These are phyloP conservation scores for Atractosteus spatula DNA, from an alignment of 2,113 vertebrate genomes.

Conservation along the genomic window DNA sequence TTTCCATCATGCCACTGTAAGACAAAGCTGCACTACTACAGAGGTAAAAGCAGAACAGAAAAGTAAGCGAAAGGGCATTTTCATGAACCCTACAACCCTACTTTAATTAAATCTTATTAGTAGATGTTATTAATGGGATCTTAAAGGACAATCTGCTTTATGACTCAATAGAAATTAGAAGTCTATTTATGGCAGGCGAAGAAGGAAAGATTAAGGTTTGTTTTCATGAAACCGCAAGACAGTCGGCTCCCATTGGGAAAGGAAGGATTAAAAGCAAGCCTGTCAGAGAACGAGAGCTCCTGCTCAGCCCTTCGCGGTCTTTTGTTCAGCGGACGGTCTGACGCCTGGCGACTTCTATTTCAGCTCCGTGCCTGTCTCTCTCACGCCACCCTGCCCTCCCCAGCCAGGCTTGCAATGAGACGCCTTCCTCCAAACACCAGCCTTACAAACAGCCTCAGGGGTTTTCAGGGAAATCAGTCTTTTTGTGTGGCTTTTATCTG, in stretches of 20 bases:
- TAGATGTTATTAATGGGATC: background rate
- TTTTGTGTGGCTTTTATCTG: constrained; percentile 37
- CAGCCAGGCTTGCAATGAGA: background rate
- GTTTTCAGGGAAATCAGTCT: constrained; percentile 4
- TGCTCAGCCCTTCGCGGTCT: background rate
- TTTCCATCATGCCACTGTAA: too few relatives aligned
- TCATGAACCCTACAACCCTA: background rate
- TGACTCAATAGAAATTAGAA: background rate
- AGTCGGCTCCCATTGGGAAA: background rate
- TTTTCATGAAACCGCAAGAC: background rate
- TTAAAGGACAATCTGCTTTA: background rate
- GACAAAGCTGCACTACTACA: too few relatives aligned
- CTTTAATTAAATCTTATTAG: background rate
- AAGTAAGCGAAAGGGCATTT: too few relatives aligned
- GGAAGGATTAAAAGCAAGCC: background rate
- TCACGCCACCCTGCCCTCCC: constrained; percentile 1
- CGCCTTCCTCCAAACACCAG: constrained; percentile 5
- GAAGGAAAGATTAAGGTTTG: background rate
- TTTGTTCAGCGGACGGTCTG: background rate
- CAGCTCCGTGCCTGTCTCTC: background rate
- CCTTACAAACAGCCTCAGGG: background rate
- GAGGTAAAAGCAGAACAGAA: too few relatives aligned
- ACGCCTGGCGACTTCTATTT: background rate
- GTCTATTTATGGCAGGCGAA: background rate
- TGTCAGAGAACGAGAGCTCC: background rate